Evolutionary conservation across 92 coral and sea anemone species (phyloP), one percentile per base, ranked within the genome.

Genomic region (Porites divaricata): DNA sequence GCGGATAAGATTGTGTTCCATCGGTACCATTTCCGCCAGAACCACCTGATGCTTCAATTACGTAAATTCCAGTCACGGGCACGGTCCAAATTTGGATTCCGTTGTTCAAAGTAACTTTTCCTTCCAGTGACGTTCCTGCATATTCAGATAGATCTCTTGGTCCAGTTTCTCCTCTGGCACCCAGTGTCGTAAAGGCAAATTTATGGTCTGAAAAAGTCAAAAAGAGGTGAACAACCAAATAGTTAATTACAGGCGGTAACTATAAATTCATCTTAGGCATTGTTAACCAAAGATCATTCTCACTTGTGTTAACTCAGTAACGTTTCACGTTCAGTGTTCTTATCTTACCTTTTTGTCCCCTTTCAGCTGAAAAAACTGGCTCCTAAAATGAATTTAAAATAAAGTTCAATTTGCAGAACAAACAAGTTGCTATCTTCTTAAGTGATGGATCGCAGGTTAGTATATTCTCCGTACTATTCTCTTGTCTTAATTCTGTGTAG

Each of bases 81-180:
- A 96, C 98, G 48, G 81, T 85, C 98, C 98, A 96, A 16, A 84
- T 28, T 87, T 96, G 98, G 79, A 88, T 94, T 11, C 98, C 98
- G 15, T 56, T 59, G 62, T 83, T 57, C 63, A 96, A 75, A 21
- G 70, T 63, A 25, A 96, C 96, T n/a, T 63, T 67, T 13, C 79
- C 88, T 65, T 89, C 95, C 26, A 94, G 86, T 21, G 83, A 59
- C 2, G 98, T 94, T 9, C 89, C 95, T 0, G 2, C 66, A 80
- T 96, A 96, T 14, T 87, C 92, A 2, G 66, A 25, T 62, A 91
- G 70, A 26, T 62, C 53, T 23, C 71, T 86, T 10, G 98, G 98
- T 1, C 98, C 98, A 63, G 22, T 72, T 15, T 53, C 49, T 54
- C 96, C 98, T 48, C 54, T 64, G 26, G 93, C 93, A 21, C 92